These are phyloP conservation scores for Caretta caretta DNA, from an alignment of 2,113 vertebrate species.

Conservation along the genomic window DNA sequence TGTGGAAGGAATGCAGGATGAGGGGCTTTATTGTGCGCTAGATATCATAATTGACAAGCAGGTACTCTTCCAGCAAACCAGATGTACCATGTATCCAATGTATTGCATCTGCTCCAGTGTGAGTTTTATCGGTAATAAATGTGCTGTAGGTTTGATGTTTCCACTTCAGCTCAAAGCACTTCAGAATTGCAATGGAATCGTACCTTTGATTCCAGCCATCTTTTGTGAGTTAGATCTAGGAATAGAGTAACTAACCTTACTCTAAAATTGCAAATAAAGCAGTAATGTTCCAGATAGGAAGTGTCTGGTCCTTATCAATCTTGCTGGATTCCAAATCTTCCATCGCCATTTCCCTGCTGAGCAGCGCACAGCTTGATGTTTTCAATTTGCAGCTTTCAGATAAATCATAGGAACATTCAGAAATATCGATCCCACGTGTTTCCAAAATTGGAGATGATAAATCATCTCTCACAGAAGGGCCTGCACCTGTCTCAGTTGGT, in stretches of 20 bases:
- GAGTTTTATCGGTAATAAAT: not conserved
- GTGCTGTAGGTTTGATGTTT: too few species aligned
- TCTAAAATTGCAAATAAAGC: not conserved
- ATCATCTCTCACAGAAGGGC: fast-evolving
- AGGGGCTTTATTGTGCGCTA: not conserved
- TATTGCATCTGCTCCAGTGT: not conserved
- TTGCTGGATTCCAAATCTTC: not conserved
- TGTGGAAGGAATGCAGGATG: not conserved
- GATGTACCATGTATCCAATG: fast-evolving
- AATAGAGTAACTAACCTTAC: not conserved
- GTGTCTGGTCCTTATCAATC: not conserved
- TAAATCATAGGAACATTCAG: fast-evolving
- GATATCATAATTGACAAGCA: not conserved
- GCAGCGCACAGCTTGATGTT: fast-evolving
- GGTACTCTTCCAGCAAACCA: not conserved
- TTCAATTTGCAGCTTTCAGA: not conserved
- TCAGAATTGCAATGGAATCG: not conserved
- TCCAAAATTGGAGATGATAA: not conserved
- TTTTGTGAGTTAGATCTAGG: not conserved
- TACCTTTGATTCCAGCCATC: not conserved
- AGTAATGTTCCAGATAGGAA: not conserved
- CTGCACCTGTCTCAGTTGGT: not conserved
- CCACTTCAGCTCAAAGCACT: not conserved
- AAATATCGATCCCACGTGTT: not conserved
- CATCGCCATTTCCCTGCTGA: not conserved